These are phyloP conservation scores for Agrotis puta DNA, from an alignment of 2,888 invertebrate genomes.

Conservation along the genomic window DNA sequence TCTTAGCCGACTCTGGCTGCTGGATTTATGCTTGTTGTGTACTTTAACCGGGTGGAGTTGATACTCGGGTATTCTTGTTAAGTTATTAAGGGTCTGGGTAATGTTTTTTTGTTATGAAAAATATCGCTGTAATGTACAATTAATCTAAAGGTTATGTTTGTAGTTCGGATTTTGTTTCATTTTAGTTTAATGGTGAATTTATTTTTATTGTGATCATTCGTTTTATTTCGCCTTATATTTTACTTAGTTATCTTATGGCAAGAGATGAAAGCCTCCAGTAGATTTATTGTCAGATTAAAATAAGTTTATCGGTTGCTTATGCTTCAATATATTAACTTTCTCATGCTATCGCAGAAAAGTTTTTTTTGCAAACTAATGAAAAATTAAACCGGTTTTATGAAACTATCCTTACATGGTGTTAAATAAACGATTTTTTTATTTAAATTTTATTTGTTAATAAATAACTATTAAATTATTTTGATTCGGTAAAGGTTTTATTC, in stretches of 20 bases:
- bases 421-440: no score
- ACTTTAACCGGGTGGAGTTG: constrained; percentile 64
- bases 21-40: constrained; percentile 86
- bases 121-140: constrained; percentile 26
- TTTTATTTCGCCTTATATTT: background rate
- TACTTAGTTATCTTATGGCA: background rate
- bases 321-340: no score
- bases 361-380: no score
- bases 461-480: no score
- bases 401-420: no score
- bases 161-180: background rate
- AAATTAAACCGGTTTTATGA: no score
- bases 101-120: constrained; percentile 42
- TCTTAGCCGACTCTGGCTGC: constrained; percentile 75
- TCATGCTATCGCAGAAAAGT: no score
- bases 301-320: no score
- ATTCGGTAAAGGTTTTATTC: constrained; percentile 39
- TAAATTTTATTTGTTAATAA: no score
- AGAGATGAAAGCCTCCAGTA: background rate
- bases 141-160: constrained; percentile 14
- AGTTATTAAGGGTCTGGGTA: constrained; percentile 61
- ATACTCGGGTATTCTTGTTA: constrained; percentile 56
- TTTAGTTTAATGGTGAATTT: background rate
- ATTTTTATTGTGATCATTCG: background rate
- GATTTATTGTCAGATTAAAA: no score